Conservation (phyloP, 37 sponge, comb jelly and placozoan species). For the Amphimedon queenslandica region DNA sequence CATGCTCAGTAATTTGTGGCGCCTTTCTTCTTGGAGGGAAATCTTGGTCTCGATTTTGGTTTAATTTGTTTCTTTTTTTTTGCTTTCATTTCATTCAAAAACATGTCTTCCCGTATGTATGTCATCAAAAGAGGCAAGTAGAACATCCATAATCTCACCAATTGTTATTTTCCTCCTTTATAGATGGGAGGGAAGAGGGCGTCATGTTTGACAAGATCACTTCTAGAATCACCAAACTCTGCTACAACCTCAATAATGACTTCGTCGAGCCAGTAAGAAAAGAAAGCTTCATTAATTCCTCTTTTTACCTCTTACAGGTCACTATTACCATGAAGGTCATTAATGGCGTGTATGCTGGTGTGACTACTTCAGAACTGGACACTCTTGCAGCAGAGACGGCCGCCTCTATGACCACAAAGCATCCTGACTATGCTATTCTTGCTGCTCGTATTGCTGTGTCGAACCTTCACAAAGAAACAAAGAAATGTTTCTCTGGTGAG, state of each 20-base stretch:
- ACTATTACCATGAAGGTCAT: constrained; percentile 96
- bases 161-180: not conserved
- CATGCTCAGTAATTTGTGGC: not conserved
- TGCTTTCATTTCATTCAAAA: too few species aligned
- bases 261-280: constrained; percentile 89
- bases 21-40: not conserved
- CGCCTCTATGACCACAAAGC: constrained; percentile 95
- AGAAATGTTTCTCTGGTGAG: constrained; percentile 81
- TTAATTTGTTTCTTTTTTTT: too few species aligned
- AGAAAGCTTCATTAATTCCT: not conserved
- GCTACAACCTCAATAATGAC: constrained; percentile 88
- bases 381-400: constrained; percentile 99
- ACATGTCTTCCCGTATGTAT: constrained; percentile 57
- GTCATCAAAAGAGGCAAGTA: constrained; percentile 70
- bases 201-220: constrained; percentile 99
- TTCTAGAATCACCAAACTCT: constrained; percentile 91
- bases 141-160: not conserved
- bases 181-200: constrained; percentile 88
- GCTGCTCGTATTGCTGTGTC: constrained; percentile 96
- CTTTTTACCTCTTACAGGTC: constrained; percentile 24
- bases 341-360: constrained; percentile 87
- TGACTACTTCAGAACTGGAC: constrained; percentile 97
- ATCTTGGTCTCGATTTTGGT: too few species aligned
- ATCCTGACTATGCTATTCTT: constrained; percentile 97
- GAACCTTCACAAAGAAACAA: constrained; percentile 98